Evolutionary conservation across 2,888 invertebrate species (phyloP).

Genomic region (Brassicogethes aeneus): DNA sequence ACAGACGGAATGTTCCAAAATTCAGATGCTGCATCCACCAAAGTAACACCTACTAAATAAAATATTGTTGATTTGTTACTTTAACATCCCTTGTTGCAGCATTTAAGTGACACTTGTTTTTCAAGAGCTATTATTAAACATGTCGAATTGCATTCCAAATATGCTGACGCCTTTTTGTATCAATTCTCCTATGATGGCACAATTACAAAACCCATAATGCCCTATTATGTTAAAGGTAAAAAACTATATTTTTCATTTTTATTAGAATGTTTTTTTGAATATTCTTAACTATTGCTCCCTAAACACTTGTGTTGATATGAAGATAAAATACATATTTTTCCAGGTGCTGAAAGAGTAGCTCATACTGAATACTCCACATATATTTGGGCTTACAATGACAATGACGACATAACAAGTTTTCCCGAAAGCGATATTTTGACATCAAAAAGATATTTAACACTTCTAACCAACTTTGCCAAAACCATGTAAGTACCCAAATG

Average conservation of each 20-base stretch:
- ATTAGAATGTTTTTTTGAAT: not conserved
- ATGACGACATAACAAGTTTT: constrained; percentile 6
- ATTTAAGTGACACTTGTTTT: constrained; percentile 16
- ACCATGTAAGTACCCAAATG: not conserved
- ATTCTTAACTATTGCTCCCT: not conserved
- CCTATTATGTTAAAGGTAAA: too few relatives aligned
- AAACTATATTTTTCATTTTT: too few relatives aligned
- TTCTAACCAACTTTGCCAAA: constrained; percentile 17
- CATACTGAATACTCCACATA: constrained; percentile 22
- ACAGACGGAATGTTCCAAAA: not conserved
- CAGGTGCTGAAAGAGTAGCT: constrained; percentile 20
- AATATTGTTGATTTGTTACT: not conserved
- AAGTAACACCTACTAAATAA: not conserved
- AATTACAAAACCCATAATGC: too few relatives aligned
- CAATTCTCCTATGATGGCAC: constrained; percentile 22
- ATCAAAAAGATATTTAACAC: constrained; percentile 11
- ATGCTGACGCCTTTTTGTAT: constrained; percentile 21
- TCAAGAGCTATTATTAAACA: constrained; percentile 15
- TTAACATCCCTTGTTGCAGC: constrained; percentile 9
- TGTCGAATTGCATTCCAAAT: constrained; percentile 17
- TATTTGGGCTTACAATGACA: constrained; percentile 12
- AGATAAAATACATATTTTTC: constrained; percentile 4
- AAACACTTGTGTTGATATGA: too few relatives aligned
- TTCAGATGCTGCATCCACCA: not conserved
- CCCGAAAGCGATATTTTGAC: constrained; percentile 12